These are phyloP conservation scores for Abramis brama DNA, from an alignment of 2,113 vertebrate genomes.

Conservation along the genomic window DNA sequence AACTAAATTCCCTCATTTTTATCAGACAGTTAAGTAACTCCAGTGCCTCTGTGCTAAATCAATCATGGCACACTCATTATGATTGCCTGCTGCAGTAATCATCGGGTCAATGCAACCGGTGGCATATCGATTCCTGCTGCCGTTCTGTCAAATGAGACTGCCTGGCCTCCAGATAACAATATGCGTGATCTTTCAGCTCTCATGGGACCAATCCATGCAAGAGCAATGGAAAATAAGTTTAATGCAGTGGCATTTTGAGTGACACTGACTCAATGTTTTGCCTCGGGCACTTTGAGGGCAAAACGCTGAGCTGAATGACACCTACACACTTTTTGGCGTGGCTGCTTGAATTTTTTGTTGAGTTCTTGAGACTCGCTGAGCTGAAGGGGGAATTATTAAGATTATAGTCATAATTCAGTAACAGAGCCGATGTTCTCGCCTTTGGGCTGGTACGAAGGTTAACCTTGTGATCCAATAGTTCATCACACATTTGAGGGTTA, in stretches of 20 bases:
- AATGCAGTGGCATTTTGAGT: conserved; percentile 38
- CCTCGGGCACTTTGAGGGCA: conserved; percentile 36
- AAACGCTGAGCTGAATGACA: conserved; percentile 14
- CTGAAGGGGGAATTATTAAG: conserved; percentile 2
- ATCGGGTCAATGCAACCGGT: conserved; percentile 37
- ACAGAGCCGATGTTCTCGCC: conserved; percentile 29
- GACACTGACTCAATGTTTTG: conserved; percentile 4
- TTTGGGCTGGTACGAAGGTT: conserved; percentile 60
- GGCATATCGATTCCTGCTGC: conserved; percentile 41
- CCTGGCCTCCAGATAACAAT: conserved; percentile 31
- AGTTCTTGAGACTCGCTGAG: neutral
- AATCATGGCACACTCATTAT: conserved; percentile 24
- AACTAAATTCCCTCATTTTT: conserved; percentile 30
- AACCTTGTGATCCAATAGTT: conserved; percentile 56
- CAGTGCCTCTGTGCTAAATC: conserved; percentile 26
- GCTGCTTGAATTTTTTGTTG: neutral
- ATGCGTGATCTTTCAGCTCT: conserved; percentile 24
- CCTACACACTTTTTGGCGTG: conserved; percentile 3
- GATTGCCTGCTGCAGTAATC: conserved; percentile 34
- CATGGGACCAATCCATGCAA: conserved; percentile 4
- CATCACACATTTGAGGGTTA: conserved; percentile 40
- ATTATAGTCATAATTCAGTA: conserved; percentile 38
- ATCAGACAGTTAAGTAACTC: conserved; percentile 20
- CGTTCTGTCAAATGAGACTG: conserved; percentile 24
- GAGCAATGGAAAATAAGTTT: conserved; percentile 33